Evolutionary conservation across 2,113 vertebrate genomes (phyloP).

Genomic region (Equus przewalskii): DNA sequence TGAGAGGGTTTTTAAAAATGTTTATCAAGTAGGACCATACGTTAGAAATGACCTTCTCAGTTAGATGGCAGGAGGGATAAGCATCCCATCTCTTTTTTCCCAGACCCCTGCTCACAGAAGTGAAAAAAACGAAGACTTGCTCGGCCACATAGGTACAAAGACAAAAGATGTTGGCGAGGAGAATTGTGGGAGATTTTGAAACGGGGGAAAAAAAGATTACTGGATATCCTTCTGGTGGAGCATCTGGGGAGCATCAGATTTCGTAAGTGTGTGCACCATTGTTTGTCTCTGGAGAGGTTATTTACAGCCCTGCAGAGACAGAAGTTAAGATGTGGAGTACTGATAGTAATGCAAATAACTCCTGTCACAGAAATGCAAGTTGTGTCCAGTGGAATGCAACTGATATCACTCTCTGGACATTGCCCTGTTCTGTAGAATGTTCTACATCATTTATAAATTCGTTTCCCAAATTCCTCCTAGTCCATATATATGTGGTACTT

Average conservation of each 20-base stretch:
- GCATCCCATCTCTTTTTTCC: not conserved
- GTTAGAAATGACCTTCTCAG: not conserved
- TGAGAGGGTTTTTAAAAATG: not conserved
- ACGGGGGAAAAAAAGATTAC: not conserved
- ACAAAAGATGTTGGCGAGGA: not conserved
- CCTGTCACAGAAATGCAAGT: not conserved
- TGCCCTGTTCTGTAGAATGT: not conserved
- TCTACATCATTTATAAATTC: not conserved
- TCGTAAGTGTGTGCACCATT: not conserved
- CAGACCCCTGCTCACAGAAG: not conserved
- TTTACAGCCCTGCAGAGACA: not conserved
- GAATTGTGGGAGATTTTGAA: not conserved
- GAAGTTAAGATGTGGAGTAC: not conserved
- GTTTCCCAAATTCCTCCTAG: not conserved
- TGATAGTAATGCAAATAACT: not conserved
- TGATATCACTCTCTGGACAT: not conserved
- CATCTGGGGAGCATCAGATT: fast-evolving
- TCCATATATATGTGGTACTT: not conserved
- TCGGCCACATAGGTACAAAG: not conserved
- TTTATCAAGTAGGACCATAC: not conserved
- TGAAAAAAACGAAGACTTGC: not conserved
- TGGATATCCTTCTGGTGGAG: not conserved
- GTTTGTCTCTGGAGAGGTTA: not conserved
- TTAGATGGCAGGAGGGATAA: not conserved
- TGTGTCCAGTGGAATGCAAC: not conserved